A percentile compares a stretch with the other conserved stretches of the same genome.
These are phyloP conservation scores for Caloenas nicobarica DNA, from an alignment of 2,113 vertebrate species.

Conservation along the genomic window DNA sequence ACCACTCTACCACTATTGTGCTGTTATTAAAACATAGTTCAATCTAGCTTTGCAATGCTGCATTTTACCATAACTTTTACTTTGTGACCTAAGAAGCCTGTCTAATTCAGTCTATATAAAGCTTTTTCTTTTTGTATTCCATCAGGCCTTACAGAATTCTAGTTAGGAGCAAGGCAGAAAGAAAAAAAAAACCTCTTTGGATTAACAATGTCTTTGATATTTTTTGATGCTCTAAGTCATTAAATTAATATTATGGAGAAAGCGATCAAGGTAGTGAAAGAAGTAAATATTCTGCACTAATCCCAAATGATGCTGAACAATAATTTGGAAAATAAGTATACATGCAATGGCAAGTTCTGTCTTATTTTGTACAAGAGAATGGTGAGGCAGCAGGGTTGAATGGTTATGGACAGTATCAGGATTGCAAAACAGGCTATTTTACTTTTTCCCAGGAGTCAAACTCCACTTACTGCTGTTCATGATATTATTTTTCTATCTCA, in stretches of 20 bases:
- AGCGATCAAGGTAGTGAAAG: constrained; percentile 40
- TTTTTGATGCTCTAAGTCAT: constrained; percentile 25
- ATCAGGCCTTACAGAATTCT: constrained; percentile 20
- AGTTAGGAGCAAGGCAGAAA: constrained; percentile 45
- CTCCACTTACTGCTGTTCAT: neutral
- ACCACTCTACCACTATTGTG: neutral
- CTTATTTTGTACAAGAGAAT: neutral
- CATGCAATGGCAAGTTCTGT: neutral
- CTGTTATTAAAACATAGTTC: neutral
- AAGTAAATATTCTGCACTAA: constrained; percentile 60
- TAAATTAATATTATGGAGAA: constrained; percentile 61
- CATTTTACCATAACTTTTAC: neutral
- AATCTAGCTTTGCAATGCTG: neutral
- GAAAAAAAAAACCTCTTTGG: constrained; percentile 50
- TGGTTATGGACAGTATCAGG: neutral
- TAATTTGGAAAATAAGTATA: neutral
- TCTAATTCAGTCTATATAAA: neutral
- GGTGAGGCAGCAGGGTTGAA: neutral
- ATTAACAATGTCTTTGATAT: constrained; percentile 51
- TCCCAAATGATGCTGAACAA: constrained; percentile 46
- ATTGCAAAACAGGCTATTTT: neutral
- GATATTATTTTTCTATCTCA: neutral
- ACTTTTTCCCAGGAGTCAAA: neutral
- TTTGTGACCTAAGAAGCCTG: neutral
- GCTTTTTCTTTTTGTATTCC: neutral